Base-by-base conservation (phyloP, 2,888 invertebrate genomes). In the Cryptosula pallasiana region DNA sequence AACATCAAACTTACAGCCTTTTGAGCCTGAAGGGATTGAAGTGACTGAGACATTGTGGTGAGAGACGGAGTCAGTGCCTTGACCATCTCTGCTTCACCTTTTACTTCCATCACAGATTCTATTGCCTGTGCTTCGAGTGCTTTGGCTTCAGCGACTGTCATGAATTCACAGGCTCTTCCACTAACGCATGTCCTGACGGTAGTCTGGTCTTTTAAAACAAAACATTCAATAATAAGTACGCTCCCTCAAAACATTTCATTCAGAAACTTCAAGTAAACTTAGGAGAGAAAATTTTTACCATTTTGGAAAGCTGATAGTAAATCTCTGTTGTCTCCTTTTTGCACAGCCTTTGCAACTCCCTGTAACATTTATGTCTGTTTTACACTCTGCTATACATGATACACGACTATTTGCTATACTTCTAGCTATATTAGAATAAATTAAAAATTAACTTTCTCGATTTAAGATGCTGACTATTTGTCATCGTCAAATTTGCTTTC, bases 1-100 rank as follows among this genome's bases (percentile, higher is more conserved):
- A n/a, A n/a, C n/a, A n/a, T n/a, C n/a, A n/a, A n/a, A n/a, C 63
- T 63, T 32, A 63, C 63, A 27, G 32, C 20, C 32, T 63, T 63
- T n/a, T 63, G 63, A 16, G 27, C 32, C 32, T 63, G 63, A 27
- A 63, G 32, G 32, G 63, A 63, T 27, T 27, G 2, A 27, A 63
- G 9, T 2, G 63, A 63, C n/a, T 63, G 29, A 2, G 63, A 13
- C 63, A 63, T 63, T 2, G 63, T 32, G 9, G 9, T 32, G 29
- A 63, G 5, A 2, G 63, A 25, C 2, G 63, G 63, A 13, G 63
- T 63, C 9, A 63, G 63, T 5, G 63, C 63, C 32, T 63, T 63
- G 2, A 27, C 27, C n/a, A 63, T 16, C 27, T 27, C 32, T 29
- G 29, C 13, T n/a, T 63, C 63, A 9, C 32, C 63, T 63, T 63